These are phyloP conservation scores for Cerceris ruficornis DNA, from an alignment of 2,888 invertebrate species.

Conservation along the genomic window DNA sequence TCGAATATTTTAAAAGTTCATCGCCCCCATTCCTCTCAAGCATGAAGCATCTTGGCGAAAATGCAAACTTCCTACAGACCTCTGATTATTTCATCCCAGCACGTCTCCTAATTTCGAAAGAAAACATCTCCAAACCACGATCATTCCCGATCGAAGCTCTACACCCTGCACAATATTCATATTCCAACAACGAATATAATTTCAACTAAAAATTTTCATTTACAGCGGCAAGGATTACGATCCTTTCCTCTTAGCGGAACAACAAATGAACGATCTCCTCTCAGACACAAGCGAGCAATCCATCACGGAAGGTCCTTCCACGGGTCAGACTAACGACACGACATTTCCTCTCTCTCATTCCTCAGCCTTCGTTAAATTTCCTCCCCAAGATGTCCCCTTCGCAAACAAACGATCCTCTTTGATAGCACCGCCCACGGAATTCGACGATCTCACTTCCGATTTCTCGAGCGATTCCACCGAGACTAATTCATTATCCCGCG, in stretches of 20 bases:
- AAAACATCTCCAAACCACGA: too few species aligned
- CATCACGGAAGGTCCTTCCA: slow-evolving; percentile 64
- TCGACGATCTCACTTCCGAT: slow-evolving; percentile 78
- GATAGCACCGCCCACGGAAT: slow-evolving; percentile 81
- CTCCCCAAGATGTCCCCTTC: slow-evolving; percentile 38
- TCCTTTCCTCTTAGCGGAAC: slow-evolving; percentile 90
- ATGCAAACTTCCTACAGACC: too few species aligned
- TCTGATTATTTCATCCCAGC: too few species aligned
- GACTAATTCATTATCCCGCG: slow-evolving; percentile 73
- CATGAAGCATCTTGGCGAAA: too few species aligned
- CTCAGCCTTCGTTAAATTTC: slow-evolving; percentile 79
- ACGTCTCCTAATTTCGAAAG: too few species aligned
- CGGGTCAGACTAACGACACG: slow-evolving; percentile 50
- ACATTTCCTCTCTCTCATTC: slow-evolving; percentile 76
- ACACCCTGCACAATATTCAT: neutral
- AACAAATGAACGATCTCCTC: slow-evolving; percentile 91
- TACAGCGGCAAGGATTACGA: slow-evolving; percentile 85
- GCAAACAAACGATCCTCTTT: slow-evolving; percentile 78
- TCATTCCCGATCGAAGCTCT: too few species aligned
- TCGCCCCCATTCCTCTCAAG: too few species aligned
- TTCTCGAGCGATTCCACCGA: slow-evolving; percentile 78
- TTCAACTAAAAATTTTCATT: slow-evolving; percentile 31
- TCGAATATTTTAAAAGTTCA: too few species aligned
- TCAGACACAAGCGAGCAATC: slow-evolving; percentile 84
- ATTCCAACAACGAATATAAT: slow-evolving; percentile 2